Base-by-base conservation (phyloP, 92 coral and sea anemone species). In the Palythoa grandis region DNA sequence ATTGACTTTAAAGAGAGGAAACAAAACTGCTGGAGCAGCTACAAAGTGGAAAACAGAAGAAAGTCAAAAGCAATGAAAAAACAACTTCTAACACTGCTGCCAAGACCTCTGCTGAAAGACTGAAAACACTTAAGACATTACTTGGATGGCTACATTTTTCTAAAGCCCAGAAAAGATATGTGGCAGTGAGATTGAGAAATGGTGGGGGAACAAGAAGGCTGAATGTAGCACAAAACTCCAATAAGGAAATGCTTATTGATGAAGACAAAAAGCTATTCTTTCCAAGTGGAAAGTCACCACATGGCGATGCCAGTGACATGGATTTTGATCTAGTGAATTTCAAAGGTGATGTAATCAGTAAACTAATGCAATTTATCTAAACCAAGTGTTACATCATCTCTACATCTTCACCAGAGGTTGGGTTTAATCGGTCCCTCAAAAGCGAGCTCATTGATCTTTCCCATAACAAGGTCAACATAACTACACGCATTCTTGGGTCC, bases 101-200 rank as follows among this genome's bases (percentile, higher is more conserved):
- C 68, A 61, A 61, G 68, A 22, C 68, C 23, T 61, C 68, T 16
- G 7, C 68, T 16, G 68, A 61, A 5, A 61, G 68, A 61, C 17
- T 61, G 40, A 79, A 86, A 72, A 61, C 92, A 19, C 76, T 87
- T 38, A 72, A 63, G 50, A 71, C 86, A n/a, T 38, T 48, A 23
- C 77, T 89, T 56, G 92, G 92, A 39, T 89, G 90, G 92, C 73
- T 89, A 11, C 90, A 89, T 43, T 89, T 78, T 79, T 53, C 56
- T 76, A 56, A 58, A 56, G 69, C 71, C 56, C 76, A 89, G 37
- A 52, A 47, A 75, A 17, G 87, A 23, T 89, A 15, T 58, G 82
- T 89, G 35, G 83, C 86, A 70, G 90, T 86, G 72, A 72, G 92
- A 38, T 10, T 72, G 76, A 60, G 73, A 43, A 72, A 75, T 37